These are phyloP conservation scores for Pseudococcus viburni DNA, from an alignment of 2,888 invertebrate genomes.

Conservation along the genomic window DNA sequence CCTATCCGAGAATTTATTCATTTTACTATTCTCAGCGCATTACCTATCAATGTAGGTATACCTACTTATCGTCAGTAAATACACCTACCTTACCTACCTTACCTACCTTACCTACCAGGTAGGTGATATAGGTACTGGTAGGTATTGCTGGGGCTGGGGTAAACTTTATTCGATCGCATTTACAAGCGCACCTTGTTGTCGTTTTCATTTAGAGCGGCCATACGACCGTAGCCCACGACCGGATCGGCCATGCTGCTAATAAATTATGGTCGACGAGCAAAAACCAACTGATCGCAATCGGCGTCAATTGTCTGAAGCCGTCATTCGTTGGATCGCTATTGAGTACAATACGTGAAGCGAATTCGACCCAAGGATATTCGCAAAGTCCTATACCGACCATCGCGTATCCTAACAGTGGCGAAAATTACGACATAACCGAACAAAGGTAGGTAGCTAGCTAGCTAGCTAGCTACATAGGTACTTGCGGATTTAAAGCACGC, in stretches of 20 bases:
- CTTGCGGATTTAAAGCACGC: no score
- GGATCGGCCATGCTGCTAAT: conserved; percentile 81
- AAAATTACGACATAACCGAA: conserved; percentile 78
- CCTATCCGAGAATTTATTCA: no score
- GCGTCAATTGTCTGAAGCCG: conserved; percentile 89
- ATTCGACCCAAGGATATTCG: background rate
- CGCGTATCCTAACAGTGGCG: conserved; percentile 94
- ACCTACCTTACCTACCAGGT: background rate
- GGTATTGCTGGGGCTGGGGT: no score
- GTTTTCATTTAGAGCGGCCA: conserved; percentile 74
- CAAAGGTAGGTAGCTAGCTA: conserved; percentile 73
- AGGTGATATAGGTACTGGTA: background rate
- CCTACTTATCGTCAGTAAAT: no score
- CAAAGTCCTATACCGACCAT: conserved; percentile 79
- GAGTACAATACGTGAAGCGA: conserved; percentile 71
- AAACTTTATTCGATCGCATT: no score
- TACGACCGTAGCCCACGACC: conserved; percentile 84
- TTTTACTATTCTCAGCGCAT: no score
- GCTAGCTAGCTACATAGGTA: no score
- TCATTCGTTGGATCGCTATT: conserved; percentile 77
- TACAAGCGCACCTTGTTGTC: no score
- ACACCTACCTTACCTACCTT: background rate
- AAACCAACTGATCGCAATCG: conserved; percentile 86
- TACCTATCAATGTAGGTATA: background rate
- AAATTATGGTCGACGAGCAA: conserved; percentile 76